Conservation (phyloP, 2,888 invertebrate genomes). For the Hyposoter dolosus region DNA sequence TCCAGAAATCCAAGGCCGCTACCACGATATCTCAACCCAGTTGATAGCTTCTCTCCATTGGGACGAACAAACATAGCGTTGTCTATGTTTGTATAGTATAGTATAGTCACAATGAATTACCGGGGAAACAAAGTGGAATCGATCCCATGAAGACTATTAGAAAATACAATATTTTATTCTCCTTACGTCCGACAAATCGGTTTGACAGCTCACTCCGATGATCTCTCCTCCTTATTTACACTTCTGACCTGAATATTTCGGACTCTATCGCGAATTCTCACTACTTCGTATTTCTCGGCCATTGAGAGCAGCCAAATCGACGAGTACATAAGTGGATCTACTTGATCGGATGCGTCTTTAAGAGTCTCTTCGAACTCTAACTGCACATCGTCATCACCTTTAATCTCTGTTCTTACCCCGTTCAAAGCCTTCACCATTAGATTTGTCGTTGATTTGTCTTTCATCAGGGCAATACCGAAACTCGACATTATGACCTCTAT, state of each 20-base stretch:
- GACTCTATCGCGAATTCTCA: constrained; percentile 65
- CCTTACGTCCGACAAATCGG: constrained; percentile 4
- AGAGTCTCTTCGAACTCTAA: constrained; percentile 73
- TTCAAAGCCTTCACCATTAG: constrained; percentile 70
- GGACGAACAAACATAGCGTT: constrained; percentile 25
- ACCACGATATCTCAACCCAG: constrained; percentile 7
- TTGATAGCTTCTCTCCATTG: constrained; percentile 15
- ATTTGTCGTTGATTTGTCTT: constrained; percentile 66
- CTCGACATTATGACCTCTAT: constrained; percentile 73
- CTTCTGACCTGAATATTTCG: constrained; percentile 39
- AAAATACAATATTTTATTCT: constrained; percentile 23
- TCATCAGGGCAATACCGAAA: constrained; percentile 72
- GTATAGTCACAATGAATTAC: not conserved
- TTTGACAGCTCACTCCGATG: not conserved
- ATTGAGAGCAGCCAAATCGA: constrained; percentile 72
- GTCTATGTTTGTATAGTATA: not conserved
- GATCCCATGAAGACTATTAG: not conserved
- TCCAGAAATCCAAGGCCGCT: constrained; percentile 34
- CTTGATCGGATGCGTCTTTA: constrained; percentile 74
- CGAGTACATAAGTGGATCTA: constrained; percentile 74
- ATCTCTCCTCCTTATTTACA: constrained; percentile 22
- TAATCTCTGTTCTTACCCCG: constrained; percentile 72
- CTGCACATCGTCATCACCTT: constrained; percentile 67
- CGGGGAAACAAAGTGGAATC: not conserved
- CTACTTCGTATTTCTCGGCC: constrained; percentile 72